Evolutionary conservation across 2,797 vertebrate genomes (phyloP).

Genomic region (Tokudaia tokunoshimensis): DNA sequence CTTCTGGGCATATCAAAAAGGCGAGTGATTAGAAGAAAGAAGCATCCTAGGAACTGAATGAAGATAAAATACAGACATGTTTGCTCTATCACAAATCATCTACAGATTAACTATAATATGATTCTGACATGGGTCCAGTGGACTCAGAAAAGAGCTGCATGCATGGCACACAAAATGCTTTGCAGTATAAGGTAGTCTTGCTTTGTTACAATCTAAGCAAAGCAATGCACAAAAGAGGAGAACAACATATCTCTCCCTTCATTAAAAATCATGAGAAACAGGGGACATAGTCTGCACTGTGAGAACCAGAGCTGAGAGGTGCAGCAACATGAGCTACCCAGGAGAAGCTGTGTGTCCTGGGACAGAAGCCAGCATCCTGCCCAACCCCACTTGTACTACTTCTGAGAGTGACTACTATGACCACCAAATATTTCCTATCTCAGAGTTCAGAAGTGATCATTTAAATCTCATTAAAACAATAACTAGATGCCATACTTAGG

Average conservation of each 20-base stretch:
- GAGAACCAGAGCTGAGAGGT: neutral
- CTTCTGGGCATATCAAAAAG: neutral
- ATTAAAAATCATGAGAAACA: neutral
- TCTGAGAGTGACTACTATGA: neutral
- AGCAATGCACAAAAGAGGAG: neutral
- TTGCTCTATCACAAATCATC: neutral
- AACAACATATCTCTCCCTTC: neutral
- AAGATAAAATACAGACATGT: neutral
- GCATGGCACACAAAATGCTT: neutral
- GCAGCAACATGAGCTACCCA: accelerated
- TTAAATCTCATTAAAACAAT: neutral
- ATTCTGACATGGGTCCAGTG: neutral
- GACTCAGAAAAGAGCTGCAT: neutral
- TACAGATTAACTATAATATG: neutral
- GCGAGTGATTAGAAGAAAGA: neutral
- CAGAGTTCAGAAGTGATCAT: neutral
- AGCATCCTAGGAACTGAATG: neutral
- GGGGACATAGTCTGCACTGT: no score
- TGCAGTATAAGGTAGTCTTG: neutral
- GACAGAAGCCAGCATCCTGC: neutral
- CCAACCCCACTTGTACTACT: neutral
- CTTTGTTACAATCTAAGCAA: constrained; percentile 9
- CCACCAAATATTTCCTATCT: neutral
- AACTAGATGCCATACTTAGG: neutral
- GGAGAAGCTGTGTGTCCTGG: neutral